Base-by-base conservation (phyloP, 2,888 invertebrate genomes). In the Acanthacorydalis orientalis region DNA sequence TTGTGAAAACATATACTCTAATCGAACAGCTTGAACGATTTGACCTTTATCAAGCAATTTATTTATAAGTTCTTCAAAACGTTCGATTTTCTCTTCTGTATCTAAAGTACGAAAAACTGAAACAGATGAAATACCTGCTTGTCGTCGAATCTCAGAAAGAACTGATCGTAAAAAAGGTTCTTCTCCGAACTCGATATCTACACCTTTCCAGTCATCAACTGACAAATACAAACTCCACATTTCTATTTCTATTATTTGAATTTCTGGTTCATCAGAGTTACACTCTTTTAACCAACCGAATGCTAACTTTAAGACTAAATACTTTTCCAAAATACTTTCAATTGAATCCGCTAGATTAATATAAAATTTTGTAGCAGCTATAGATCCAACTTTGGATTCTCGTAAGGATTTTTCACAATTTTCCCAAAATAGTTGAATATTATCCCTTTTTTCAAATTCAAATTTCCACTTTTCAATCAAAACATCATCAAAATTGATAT, bases 301-400 rank as follows among this genome's bases (percentile, higher is more conserved):
- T 0, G 64, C 60, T 42, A 61, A 49, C 51, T 60, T 62, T 31
- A 63, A 52, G 32, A 64, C 53, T 33, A 73, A 69, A 58, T 77
- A 80, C 53, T 72, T 75, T 48, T 63, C 63, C 4, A 56, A 49
- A 6, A 56, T 51, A 16, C 70, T 63, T 0, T 57, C 57, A 32
- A 78, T 68, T 51, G 70, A 69, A 2, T 69, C 68, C 0, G 74
- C 71, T 50, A 74, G 68, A 47, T 71, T 67, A 1, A 77, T 64
- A 38, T 80, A 73, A 59, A 83, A 84, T 51, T 75, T 68, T 0
- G 79, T 75, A 1, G 80, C 73, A 14, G 74, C 69, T 50, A 73
- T 72, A 12, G 80, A 75, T 0, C 73, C 64, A 1, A 84, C 73
- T 0, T 75, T 64, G 46, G 78, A 72, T 33, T 70, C 65, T 53